Conservation (phyloP, 2,888 invertebrate species). For the Silvanus unidentatus region DNA sequence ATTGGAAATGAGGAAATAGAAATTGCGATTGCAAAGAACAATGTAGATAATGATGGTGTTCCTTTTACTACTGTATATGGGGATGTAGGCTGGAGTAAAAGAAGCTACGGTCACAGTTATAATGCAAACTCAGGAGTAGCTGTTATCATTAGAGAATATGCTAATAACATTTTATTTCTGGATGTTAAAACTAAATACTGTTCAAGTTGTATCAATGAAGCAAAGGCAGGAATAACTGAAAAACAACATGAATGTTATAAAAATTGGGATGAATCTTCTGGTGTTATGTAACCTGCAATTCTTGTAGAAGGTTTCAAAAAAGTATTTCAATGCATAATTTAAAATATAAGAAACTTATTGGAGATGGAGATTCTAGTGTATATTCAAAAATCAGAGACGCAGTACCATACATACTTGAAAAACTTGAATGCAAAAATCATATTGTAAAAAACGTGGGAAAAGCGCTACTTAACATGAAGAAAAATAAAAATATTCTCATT, state of each 20-base stretch:
- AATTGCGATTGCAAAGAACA: slow-evolving; percentile 5
- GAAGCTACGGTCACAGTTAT: slow-evolving; percentile 14
- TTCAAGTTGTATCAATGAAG: slow-evolving; percentile 10
- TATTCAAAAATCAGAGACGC: slow-evolving; percentile 13
- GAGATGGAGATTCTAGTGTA: slow-evolving; percentile 20
- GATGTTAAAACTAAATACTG: slow-evolving; percentile 21
- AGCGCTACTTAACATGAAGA: too few relatives aligned
- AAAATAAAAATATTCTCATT: too few relatives aligned
- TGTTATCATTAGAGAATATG: slow-evolving; percentile 16
- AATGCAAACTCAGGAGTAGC: slow-evolving; percentile 14
- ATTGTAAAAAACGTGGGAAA: background rate
- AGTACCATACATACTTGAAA: slow-evolving; percentile 7
- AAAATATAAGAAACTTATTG: slow-evolving; percentile 15
- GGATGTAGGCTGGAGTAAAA: slow-evolving; percentile 18
- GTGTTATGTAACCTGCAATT: slow-evolving; percentile 19
- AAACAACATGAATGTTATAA: slow-evolving; percentile 19
- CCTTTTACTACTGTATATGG: slow-evolving; percentile 16
- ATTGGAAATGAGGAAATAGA: slow-evolving; percentile 1
- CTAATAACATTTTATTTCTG: slow-evolving; percentile 16
- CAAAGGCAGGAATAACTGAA: slow-evolving; percentile 3
- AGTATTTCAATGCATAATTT: slow-evolving; percentile 17
- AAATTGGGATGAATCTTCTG: slow-evolving; percentile 17
- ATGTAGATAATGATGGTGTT: slow-evolving; percentile 11
- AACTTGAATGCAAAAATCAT: background rate
- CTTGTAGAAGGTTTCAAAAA: slow-evolving; percentile 14